A percentile compares a stretch with the other conserved stretches of the same genome.
Conservation (phyloP, 2,888 invertebrate species). For the Eupithecia pulchellata region DNA sequence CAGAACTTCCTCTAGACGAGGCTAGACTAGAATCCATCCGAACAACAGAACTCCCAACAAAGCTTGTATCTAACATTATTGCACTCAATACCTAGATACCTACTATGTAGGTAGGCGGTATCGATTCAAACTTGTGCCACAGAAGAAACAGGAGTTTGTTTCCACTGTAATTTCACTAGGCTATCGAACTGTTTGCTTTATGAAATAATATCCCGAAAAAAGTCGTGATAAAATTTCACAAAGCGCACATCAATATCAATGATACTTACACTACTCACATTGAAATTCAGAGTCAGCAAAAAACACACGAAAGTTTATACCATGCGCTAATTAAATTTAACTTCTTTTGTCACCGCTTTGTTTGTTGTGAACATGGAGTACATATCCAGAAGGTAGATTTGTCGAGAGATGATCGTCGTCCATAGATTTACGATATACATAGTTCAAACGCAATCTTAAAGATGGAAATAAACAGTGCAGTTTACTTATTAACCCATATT, state of each 20-base stretch:
- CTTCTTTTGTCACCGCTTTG: no score
- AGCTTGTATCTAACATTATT: conserved; percentile 34
- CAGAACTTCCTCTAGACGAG: conserved; percentile 15
- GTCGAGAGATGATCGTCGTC: no score
- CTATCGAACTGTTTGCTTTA: not conserved
- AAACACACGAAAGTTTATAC: not conserved
- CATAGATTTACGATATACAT: no score
- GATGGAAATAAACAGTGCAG: not conserved
- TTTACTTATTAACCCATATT: not conserved
- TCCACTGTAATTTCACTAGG: not conserved
- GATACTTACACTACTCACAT: not conserved
- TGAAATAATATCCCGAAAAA: not conserved
- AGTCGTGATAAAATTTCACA: not conserved
- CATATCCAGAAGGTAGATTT: no score
- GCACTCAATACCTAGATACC: conserved; percentile 27
- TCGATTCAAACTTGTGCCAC: conserved; percentile 26
- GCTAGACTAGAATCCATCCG: conserved; percentile 15
- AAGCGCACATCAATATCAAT: not conserved
- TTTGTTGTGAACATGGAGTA: no score
- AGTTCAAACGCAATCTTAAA: no score
- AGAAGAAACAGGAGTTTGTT: not conserved
- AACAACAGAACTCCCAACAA: conserved; percentile 30
- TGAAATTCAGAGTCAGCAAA: no score
- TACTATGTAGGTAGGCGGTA: conserved; percentile 26
- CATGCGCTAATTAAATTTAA: no score